Evolutionary conservation across 2,113 vertebrate genomes (phyloP), one percentile per base, ranked within the genome.

Genomic region (Gila orcuttii): DNA sequence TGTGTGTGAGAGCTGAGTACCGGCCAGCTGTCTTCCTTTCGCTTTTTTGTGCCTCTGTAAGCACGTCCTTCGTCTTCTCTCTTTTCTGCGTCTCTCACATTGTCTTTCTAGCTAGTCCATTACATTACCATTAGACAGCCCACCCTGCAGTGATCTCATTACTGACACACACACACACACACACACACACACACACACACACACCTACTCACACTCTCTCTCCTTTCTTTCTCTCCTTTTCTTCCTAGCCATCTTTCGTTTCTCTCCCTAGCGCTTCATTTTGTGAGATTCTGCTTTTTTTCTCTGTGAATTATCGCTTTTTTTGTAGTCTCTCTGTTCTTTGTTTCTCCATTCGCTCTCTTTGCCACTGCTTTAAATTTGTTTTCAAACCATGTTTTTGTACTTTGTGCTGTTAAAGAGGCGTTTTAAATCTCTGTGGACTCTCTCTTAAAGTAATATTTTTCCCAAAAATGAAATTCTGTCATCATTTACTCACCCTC

Each of bases 61-160:
- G 77, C 77, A 25, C 39, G 39, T 68, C 45, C 25, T 68, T 33
- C 62, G 17, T 19, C 31, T 13, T 82, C 64, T 66, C 85, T 64
- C 57, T 86, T 79, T 89, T 86, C 85, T 79, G 71, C 66, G 19
- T 78, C 39, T 87, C 1, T 76, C 69, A 28, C 33, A 19, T 52
- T 85, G 28, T 68, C 39, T 62, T 89, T 87, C 88, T 79, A 75
- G 60, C 71, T 74, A 47, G 84, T 89, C 86, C 84, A 87, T 87
- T 89, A 90, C 90, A 87, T 91, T 94, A 87, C 90, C 91, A 89
- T 92, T 91, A 91, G 91, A 91, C 88, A 85, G 90, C 86, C 90
- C 89, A 90, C 91, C 92, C 93, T 81, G 91, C 93, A 91, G 91
- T 93, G 92, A 94, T 94, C 92, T 94, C 92, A 93, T 94, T 93